Evolutionary conservation across 2,113 vertebrate species (phyloP).

Genomic region (Ochotona princeps): DNA sequence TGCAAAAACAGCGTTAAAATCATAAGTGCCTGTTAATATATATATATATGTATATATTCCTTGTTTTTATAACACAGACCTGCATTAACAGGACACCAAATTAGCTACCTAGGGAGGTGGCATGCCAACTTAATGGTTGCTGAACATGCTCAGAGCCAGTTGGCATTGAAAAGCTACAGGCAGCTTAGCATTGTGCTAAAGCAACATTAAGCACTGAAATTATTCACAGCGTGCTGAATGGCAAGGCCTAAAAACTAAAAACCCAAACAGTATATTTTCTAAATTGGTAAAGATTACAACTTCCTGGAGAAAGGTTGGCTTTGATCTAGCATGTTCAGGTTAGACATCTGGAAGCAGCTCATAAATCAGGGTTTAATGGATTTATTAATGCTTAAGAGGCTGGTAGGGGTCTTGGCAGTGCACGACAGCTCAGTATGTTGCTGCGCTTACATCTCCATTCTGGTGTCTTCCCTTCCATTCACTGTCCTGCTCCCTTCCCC

Average conservation of each 20-base stretch:
- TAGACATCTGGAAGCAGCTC: neutral
- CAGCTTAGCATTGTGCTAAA: neutral
- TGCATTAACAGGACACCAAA: neutral
- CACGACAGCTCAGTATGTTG: neutral
- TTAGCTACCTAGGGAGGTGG: neutral
- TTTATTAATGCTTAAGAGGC: neutral
- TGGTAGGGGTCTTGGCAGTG: neutral
- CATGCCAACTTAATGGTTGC: neutral
- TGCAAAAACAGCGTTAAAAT: neutral
- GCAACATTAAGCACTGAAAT: neutral
- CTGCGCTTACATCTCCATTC: neutral
- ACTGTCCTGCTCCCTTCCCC: neutral
- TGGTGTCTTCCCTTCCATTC: neutral
- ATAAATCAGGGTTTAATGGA: neutral
- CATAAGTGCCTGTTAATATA: neutral
- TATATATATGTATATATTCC: too few species aligned
- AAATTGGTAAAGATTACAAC: neutral
- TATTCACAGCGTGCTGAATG: neutral
- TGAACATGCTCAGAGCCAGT: neutral
- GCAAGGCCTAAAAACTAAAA: neutral
- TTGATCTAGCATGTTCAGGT: neutral
- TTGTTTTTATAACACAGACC: too few species aligned
- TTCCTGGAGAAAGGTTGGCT: neutral
- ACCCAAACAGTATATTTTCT: neutral
- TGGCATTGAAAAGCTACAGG: neutral